These are phyloP conservation scores for Stenurella melanura DNA, from an alignment of 2,888 invertebrate genomes.

Conservation along the genomic window DNA sequence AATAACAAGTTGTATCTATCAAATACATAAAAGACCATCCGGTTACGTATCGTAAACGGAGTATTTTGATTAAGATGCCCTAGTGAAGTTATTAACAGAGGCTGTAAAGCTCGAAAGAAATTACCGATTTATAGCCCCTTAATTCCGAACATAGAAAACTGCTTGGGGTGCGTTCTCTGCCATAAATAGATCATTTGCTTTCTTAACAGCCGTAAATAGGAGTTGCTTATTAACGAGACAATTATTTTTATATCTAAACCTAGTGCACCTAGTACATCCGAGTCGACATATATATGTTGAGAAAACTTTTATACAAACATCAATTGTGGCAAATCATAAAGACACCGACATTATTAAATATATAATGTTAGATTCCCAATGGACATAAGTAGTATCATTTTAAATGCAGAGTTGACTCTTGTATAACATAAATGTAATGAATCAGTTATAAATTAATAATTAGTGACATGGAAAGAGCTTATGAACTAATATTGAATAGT, in stretches of 20 bases:
- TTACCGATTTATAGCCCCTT: slow-evolving; percentile 43
- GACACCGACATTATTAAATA: too few species aligned
- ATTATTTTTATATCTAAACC: neutral
- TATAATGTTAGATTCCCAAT: too few species aligned
- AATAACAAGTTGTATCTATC: slow-evolving; percentile 37
- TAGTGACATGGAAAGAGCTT: too few species aligned
- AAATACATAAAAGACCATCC: slow-evolving; percentile 47
- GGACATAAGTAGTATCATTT: too few species aligned
- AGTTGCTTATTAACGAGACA: slow-evolving; percentile 16
- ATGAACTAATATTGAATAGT: too few species aligned
- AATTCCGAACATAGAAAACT: neutral
- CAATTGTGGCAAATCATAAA: too few species aligned
- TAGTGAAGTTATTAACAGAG: slow-evolving; percentile 47
- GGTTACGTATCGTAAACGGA: slow-evolving; percentile 39
- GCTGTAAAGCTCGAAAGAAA: slow-evolving; percentile 27
- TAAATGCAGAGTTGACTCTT: too few species aligned
- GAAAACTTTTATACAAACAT: too few species aligned
- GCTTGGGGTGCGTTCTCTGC: slow-evolving; percentile 12
- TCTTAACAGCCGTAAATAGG: slow-evolving; percentile 28
- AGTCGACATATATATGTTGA: too few species aligned
- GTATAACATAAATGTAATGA: too few species aligned
- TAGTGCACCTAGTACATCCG: slow-evolving; percentile 1
- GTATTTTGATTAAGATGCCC: slow-evolving; percentile 51
- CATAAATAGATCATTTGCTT: slow-evolving; percentile 30
- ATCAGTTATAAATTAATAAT: too few species aligned